A percentile compares a stretch with the other conserved stretches of the same genome.
Evolutionary conservation across 2,888 invertebrate genomes (phyloP).

Genomic region (Lithophane socia): DNA sequence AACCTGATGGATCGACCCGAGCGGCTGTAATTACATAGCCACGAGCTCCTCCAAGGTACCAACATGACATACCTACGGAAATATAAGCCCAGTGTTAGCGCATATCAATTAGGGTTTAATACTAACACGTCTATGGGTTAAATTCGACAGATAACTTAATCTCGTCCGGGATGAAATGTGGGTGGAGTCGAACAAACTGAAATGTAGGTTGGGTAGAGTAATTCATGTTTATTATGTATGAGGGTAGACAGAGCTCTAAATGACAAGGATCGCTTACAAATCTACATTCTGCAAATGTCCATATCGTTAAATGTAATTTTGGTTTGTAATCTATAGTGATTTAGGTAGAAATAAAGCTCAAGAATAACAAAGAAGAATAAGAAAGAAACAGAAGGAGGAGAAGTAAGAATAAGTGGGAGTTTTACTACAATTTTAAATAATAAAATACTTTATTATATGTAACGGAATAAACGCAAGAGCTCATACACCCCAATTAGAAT

Average conservation of each 20-base stretch:
- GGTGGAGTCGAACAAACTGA: constrained; percentile 32
- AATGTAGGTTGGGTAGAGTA: constrained; percentile 45
- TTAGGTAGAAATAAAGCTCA: no score
- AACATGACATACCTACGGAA: background rate
- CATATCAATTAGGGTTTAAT: constrained; percentile 56
- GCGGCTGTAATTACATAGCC: no score
- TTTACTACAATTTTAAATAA: background rate
- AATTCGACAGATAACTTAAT: constrained; percentile 63
- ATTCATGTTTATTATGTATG: constrained; percentile 47
- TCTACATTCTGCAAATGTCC: constrained; percentile 1
- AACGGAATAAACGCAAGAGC: no score
- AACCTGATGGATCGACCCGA: no score
- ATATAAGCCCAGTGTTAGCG: constrained; percentile 24
- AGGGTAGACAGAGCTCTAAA: constrained; percentile 31
- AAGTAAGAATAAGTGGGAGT: no score
- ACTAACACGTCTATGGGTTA: constrained; percentile 37
- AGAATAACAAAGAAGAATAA: no score
- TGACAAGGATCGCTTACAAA: constrained; percentile 37
- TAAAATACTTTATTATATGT: constrained; percentile 1
- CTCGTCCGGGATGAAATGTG: constrained; percentile 31
- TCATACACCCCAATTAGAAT: no score
- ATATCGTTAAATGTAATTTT: no score
- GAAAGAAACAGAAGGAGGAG: no score
- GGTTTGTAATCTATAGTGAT: no score
- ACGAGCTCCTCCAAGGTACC: no score